Base-by-base conservation (phyloP, 2,113 vertebrate genomes). In the Tichodroma muraria region DNA sequence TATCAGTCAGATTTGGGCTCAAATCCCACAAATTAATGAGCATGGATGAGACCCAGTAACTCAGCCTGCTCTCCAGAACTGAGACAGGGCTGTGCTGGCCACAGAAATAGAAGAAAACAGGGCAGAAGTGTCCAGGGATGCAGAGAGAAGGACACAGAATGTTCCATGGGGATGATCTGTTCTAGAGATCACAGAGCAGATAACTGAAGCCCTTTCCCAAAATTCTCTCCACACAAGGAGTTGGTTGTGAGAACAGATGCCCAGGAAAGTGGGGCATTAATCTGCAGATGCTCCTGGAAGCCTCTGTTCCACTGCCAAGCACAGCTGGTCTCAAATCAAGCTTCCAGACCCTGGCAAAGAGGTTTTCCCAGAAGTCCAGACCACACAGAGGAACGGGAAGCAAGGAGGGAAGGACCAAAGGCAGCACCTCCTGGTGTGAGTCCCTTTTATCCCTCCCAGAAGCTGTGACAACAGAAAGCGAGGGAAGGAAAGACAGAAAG, bases 281-380 rank as follows among this genome's bases (percentile, higher is more conserved):
- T 91, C 93, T 73, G 90, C 89, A 97, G 95, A 97, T 96, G 94
- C 91, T 96, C 81, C 88, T 83, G 71, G 95, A 96, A 97, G 86
- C 53, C 53, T 50, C 25, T 75, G 47, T 72, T 95, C 71, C 35
- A 18, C 76, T 89, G 95, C 94, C 91, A 94, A 50, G 91, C 87
- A 85, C 83, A 90, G 83, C 90, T 88, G 82, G 31, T 75, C 89
- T 81, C 93, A 86, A 84, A 81, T 49, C 27, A 15, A n/a, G 73
- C 80, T 61, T 33, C 60, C 2, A n/a, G 80, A 89, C 57, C 79
- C 82, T 53, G 85, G 94, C 77, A 89, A 93, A 96, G 91, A 96
- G 65, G 95, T 56, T 90, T 72, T 73, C 73, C 53, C 68, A 56
- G 23, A 56, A 49, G 60, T 33, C 21, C 68, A 83, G 69, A 84